These are phyloP conservation scores for Tapirus terrestris DNA, from an alignment of 2,113 vertebrate species.

Conservation along the genomic window DNA sequence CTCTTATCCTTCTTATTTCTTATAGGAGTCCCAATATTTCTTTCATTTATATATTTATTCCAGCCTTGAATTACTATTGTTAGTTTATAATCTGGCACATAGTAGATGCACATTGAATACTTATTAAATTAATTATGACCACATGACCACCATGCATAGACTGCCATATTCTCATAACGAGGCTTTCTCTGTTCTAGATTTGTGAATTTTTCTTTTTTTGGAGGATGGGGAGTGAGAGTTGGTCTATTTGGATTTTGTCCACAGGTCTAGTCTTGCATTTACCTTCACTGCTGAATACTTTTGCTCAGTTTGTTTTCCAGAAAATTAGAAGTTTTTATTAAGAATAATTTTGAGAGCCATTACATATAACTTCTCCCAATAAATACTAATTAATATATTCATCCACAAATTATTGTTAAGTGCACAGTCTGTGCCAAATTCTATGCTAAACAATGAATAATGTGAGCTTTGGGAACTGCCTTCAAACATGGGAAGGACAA, in stretches of 20 bases:
- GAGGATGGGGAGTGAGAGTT: background rate
- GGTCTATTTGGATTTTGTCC: background rate
- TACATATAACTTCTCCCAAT: background rate
- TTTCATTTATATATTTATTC: background rate
- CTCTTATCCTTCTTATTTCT: background rate
- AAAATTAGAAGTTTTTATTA: background rate
- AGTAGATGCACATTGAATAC: background rate
- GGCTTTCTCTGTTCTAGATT: background rate
- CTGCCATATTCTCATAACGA: background rate
- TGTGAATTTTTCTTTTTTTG: background rate
- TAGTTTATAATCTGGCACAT: background rate
- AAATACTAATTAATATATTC: background rate
- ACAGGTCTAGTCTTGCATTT: background rate
- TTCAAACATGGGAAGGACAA: background rate
- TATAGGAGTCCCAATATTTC: background rate
- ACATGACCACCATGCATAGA: background rate
- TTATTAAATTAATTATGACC: background rate
- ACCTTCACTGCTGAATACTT: background rate
- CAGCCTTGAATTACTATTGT: background rate
- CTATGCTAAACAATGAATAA: background rate
- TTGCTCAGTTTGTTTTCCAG: background rate
- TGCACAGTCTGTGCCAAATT: background rate
- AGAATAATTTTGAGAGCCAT: background rate
- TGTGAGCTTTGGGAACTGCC: background rate
- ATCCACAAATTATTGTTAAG: background rate